These are phyloP conservation scores for Pristionchus mayeri DNA, from an alignment of 2,888 invertebrate species.

Conservation along the genomic window DNA sequence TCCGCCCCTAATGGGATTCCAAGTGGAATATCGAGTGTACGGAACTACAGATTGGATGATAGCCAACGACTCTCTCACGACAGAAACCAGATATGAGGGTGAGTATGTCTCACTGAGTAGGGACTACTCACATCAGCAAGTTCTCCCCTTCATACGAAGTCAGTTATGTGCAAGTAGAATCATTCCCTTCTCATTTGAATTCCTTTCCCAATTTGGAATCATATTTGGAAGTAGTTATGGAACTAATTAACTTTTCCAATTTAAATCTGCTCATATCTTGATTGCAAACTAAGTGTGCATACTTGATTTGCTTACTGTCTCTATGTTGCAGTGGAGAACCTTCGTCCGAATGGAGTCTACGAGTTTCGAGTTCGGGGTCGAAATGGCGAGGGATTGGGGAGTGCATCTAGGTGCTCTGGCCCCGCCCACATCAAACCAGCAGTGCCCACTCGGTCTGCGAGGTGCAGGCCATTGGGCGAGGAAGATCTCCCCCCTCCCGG, in stretches of 20 bases:
- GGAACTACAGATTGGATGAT: constrained; percentile 70
- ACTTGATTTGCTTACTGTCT: not conserved
- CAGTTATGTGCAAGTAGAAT: not conserved
- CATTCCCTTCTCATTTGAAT: no score
- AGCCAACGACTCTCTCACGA: constrained; percentile 68
- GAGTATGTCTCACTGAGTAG: no score
- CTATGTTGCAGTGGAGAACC: constrained; percentile 66
- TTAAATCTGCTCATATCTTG: no score
- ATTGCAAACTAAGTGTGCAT: no score
- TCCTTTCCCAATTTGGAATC: no score
- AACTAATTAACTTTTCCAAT: no score
- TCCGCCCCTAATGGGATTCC: constrained; percentile 42
- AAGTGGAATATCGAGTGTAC: constrained; percentile 57
- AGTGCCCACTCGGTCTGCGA: constrained; percentile 50
- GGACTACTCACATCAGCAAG: no score
- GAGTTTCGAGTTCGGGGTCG: constrained; percentile 74
- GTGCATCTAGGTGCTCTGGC: constrained; percentile 61
- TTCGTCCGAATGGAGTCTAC: constrained; percentile 76
- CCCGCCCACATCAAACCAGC: constrained; percentile 62
- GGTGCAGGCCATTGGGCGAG: not conserved
- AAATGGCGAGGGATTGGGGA: constrained; percentile 66
- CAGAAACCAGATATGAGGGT: constrained; percentile 61
- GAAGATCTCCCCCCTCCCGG: constrained; percentile 60
- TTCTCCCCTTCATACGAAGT: no score
- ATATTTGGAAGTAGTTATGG: no score